Conservation (phyloP, 1,140 invertebrate species). For the Papilio polytes region DNA sequence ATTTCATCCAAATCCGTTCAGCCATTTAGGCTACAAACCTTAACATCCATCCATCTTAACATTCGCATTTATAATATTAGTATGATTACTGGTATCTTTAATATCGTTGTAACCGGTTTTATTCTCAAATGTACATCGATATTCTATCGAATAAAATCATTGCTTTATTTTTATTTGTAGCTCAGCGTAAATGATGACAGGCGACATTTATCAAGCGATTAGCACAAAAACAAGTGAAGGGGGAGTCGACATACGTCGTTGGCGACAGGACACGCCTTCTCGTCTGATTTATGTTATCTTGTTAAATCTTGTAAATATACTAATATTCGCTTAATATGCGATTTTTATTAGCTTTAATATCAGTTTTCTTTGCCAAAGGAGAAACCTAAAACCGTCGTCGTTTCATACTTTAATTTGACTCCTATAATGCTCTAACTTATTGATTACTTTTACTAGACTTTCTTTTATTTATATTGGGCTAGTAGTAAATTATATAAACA, state of each 20-base stretch:
- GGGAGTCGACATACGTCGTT: constrained; percentile 26
- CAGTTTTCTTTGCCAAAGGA: too few relatives aligned
- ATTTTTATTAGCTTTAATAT: neutral
- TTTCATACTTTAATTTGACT: neutral
- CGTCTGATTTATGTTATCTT: neutral
- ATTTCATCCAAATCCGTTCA: too few relatives aligned
- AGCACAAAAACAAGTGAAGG: constrained; percentile 12
- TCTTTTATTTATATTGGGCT: too few relatives aligned
- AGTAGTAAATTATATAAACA: too few relatives aligned
- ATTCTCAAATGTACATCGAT: neutral
- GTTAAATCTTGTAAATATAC: neutral
- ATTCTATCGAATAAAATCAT: neutral
- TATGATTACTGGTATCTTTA: too few relatives aligned
- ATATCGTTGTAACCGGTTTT: too few relatives aligned
- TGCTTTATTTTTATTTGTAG: neutral
- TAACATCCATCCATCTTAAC: too few relatives aligned
- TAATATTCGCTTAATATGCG: neutral
- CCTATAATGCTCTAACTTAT: neutral
- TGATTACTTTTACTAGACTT: too few relatives aligned
- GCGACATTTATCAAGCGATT: neutral
- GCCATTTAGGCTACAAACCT: too few relatives aligned
- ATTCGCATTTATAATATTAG: too few relatives aligned
- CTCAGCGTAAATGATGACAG: neutral
- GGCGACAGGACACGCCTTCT: constrained; percentile 17
- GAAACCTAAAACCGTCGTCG: neutral